Conservation (phyloP, 2,797 vertebrate species). For the Sebastes vulpes region DNA sequence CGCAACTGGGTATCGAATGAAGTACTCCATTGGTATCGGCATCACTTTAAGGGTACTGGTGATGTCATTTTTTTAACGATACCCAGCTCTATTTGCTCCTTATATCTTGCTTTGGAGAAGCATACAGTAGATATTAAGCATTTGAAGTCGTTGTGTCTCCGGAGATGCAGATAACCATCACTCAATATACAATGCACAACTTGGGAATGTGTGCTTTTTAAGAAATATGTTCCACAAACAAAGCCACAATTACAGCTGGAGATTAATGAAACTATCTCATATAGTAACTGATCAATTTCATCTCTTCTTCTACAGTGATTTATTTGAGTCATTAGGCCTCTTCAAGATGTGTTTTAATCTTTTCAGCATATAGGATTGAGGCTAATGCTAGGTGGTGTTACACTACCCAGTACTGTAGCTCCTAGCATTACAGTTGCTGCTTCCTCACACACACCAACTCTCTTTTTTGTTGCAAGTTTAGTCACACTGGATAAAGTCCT, state of each 20-base stretch:
- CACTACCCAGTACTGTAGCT: neutral
- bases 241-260: neutral
- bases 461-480: neutral
- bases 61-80: neutral
- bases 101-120: neutral
- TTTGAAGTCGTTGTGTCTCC: neutral
- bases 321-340: neutral
- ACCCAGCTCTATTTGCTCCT: neutral
- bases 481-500: conserved; percentile 32
- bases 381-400: neutral
- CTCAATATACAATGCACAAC: neutral
- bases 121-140: neutral
- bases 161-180: neutral
- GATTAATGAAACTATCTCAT: neutral
- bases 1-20: neutral
- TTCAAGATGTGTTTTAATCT: neutral
- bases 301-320: neutral
- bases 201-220: neutral
- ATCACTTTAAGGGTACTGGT: neutral
- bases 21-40: neutral
- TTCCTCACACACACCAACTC: conserved; percentile 7
- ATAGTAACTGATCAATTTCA: neutral
- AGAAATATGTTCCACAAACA: neutral
- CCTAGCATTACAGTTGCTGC: neutral
- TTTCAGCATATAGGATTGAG: neutral